Evolutionary conservation across 1,140 invertebrate genomes (phyloP).

Genomic region (Calycopis cecrops): DNA sequence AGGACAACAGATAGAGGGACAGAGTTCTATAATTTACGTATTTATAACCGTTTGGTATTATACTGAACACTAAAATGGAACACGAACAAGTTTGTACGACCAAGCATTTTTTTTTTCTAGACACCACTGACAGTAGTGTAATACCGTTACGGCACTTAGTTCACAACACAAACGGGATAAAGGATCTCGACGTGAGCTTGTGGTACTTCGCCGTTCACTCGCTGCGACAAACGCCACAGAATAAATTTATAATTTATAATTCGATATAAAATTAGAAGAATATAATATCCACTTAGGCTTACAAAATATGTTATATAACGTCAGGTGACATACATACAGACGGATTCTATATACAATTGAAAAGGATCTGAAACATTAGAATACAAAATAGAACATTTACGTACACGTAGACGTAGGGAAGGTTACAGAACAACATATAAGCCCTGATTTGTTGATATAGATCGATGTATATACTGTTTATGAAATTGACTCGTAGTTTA

Average conservation of each 20-base stretch:
- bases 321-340: constrained; percentile 62
- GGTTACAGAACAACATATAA: not conserved
- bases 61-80: too few relatives aligned
- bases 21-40: too few relatives aligned
- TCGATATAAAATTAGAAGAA: constrained; percentile 73
- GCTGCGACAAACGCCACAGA: constrained; percentile 11
- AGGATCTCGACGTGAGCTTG: too few relatives aligned
- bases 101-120: too few relatives aligned
- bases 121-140: too few relatives aligned
- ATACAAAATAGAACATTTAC: constrained; percentile 5
- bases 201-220: constrained; percentile 17
- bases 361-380: constrained; percentile 24
- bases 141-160: too few relatives aligned
- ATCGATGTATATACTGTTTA: constrained; percentile 9
- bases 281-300: constrained; percentile 72
- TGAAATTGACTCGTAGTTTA: constrained; percentile 60
- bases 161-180: too few relatives aligned
- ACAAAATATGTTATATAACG: constrained; percentile 58
- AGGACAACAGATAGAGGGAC: too few relatives aligned
- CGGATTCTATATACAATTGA: constrained; percentile 38
- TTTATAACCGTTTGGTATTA: too few relatives aligned
- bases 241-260: constrained; percentile 26
- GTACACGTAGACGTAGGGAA: not conserved
- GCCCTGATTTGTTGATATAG: constrained; percentile 13
- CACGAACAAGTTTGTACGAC: too few relatives aligned